These are phyloP conservation scores for Drosophila subpulchrella DNA, from an alignment of 1,140 invertebrate genomes.

Conservation along the genomic window DNA sequence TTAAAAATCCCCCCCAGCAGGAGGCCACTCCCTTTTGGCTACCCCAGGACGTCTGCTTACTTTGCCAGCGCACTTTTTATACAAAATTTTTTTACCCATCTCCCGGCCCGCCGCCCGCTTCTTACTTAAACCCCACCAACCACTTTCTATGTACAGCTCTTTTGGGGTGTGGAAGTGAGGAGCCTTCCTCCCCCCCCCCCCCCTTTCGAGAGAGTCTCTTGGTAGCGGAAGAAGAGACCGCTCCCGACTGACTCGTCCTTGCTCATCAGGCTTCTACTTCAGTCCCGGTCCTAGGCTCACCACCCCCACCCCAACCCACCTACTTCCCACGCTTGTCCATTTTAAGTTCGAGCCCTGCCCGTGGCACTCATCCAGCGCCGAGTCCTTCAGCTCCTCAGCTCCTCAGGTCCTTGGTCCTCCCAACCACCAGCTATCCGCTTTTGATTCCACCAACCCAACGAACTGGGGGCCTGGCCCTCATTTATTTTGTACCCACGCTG, in stretches of 20 bases:
- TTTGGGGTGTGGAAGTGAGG: slow-evolving; percentile 49
- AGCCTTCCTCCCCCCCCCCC: slow-evolving; percentile 41
- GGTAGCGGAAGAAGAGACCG: slow-evolving; percentile 47
- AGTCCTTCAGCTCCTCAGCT: slow-evolving; percentile 65
- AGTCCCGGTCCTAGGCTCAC: slow-evolving; percentile 7
- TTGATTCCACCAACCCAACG: not conserved
- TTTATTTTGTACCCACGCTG: slow-evolving; percentile 82
- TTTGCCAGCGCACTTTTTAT: slow-evolving; percentile 80
- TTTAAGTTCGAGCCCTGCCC: slow-evolving; percentile 80
- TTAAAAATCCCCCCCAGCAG: slow-evolving; percentile 16
- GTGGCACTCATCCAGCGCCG: slow-evolving; percentile 76
- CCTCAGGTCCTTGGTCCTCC: slow-evolving; percentile 11
- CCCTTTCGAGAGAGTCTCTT: slow-evolving; percentile 56
- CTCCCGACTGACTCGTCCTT: slow-evolving; percentile 51
- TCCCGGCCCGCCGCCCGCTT: slow-evolving; percentile 5
- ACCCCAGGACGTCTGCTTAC: slow-evolving; percentile 67
- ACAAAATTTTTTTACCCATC: slow-evolving; percentile 74
- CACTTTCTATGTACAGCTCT: slow-evolving; percentile 41
- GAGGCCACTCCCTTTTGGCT: slow-evolving; percentile 40
- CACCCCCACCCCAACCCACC: not conserved
- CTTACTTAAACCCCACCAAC: slow-evolving; percentile 19
- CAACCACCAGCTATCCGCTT: not conserved
- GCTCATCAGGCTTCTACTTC: slow-evolving; percentile 71
- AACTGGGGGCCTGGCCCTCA: slow-evolving; percentile 52
- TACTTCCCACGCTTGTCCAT: slow-evolving; percentile 75